Percentiles rank a stretch among this genome's conserved stretches.
Conservation (phyloP, 2,888 invertebrate genomes). For the Scotopteryx bipunctaria region DNA sequence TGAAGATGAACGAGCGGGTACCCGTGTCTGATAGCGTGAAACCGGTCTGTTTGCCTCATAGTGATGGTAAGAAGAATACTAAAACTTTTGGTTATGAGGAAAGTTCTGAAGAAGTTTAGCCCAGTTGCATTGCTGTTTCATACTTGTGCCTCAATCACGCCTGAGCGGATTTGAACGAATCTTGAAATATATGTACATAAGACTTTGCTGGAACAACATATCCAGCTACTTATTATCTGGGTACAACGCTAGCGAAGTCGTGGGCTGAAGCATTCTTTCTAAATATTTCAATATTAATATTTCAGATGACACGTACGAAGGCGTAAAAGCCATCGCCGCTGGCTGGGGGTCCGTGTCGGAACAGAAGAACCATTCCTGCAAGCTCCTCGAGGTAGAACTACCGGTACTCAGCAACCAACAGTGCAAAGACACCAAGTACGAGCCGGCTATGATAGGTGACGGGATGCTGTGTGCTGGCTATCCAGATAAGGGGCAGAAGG, state of each 20-base stretch:
- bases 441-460: conserved; percentile 91
- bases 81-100: no score
- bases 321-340: conserved; percentile 88
- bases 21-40: conserved; percentile 89
- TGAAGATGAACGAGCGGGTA: conserved; percentile 90
- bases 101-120: no score
- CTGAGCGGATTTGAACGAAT: no score
- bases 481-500: conserved; percentile 86
- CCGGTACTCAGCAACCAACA: conserved; percentile 86
- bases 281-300: no score
- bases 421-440: conserved; percentile 90
- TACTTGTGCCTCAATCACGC: no score
- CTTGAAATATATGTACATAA: no score
- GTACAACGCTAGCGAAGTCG: no score
- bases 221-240: no score
- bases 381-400: conserved; percentile 91
- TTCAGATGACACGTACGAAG: conserved; percentile 76
- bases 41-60: conserved; percentile 91
- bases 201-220: no score
- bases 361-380: conserved; percentile 91
- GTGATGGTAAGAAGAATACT: conserved; percentile 84
- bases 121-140: no score
- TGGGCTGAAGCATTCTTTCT: no score
- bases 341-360: conserved; percentile 95
- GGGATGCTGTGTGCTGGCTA: conserved; percentile 95